These are phyloP conservation scores for Chrysocyon brachyurus DNA, from an alignment of 2,797 vertebrate species.

Conservation along the genomic window DNA sequence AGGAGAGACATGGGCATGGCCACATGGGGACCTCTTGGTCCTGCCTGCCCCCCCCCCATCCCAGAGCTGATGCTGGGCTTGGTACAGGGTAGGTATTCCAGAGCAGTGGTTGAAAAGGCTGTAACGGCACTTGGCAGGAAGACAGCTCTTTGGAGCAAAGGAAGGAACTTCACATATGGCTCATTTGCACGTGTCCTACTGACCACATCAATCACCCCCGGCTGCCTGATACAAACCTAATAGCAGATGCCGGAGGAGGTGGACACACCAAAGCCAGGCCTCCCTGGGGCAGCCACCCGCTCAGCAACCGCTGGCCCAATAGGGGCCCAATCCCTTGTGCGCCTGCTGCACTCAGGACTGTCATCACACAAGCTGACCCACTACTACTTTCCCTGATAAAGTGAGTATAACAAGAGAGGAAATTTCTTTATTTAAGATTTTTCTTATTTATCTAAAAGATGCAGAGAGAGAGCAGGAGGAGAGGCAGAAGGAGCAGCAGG, in stretches of 20 bases:
- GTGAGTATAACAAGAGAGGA: neutral
- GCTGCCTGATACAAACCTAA: fast-evolving
- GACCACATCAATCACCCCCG: neutral
- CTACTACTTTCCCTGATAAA: neutral
- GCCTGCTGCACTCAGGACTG: neutral
- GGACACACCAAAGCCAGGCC: fast-evolving
- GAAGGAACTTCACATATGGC: neutral
- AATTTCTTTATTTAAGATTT: too few species aligned
- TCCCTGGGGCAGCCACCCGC: fast-evolving
- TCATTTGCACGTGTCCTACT: neutral
- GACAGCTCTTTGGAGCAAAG: neutral
- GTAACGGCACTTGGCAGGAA: fast-evolving
- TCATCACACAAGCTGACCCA: neutral
- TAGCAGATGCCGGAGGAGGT: neutral
- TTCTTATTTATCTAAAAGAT: too few species aligned
- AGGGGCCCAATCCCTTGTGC: too few species aligned
- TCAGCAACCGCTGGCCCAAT: neutral
- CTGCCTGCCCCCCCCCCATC: neutral
- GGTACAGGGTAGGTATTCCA: neutral
- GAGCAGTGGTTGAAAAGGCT: neutral
- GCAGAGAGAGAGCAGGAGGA: too few species aligned
- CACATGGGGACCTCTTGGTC: neutral
- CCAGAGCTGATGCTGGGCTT: neutral
- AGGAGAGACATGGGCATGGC: neutral
- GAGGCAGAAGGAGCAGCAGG: too few species aligned